Evolutionary conservation across 2,113 vertebrate species (phyloP), one percentile per base, ranked within the genome.

Genomic region (Colinus virginianus): DNA sequence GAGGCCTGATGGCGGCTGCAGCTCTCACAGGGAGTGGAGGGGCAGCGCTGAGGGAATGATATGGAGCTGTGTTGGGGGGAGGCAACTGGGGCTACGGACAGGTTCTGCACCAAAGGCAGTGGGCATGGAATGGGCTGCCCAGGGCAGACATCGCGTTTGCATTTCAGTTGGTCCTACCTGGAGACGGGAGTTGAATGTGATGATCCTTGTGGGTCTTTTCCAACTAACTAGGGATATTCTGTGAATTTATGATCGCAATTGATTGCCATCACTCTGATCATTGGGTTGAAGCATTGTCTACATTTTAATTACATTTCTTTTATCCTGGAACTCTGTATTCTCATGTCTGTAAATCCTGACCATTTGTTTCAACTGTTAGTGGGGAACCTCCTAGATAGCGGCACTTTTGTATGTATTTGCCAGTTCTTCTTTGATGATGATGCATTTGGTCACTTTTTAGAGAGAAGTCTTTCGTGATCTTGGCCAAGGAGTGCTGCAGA

Each of bases 401-500:
- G 42, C 17, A 32, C 48, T 62, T 28, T 18, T 30, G 11, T 74
- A 9, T 18, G n/a, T n/a, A 1, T 68, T n/a, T 78, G 14, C 26
- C 22, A 26, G 32, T 46, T 66, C 26, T 14, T 11, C 34, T 71
- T 1, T 21, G 23, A 43, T 34, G 20, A n/a, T 30, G 45, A 14
- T 34, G 5, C 13, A 11, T 26, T 43, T 55, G 28, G 11, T 20
- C 4, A 4, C 11, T 77, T 71, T 90, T 25, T 85, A 98, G 98
- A 96, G 95, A 34, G 97, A 96, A 8, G 95, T 98, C 74, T 98
- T 98, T 91, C 92, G 84, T 34, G 98, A 98, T 76, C 94, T 98
- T 34, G 98, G 98, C 15, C 95, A 97, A 66, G 98, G 97, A 49
- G 96, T 98, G 38, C 95, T 99, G 85, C 97, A 98, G 67, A 98